Evolutionary conservation across 2,797 vertebrate genomes (phyloP), one percentile per base, ranked within the genome.

Genomic region (Pipistrellus pipistrellus): DNA sequence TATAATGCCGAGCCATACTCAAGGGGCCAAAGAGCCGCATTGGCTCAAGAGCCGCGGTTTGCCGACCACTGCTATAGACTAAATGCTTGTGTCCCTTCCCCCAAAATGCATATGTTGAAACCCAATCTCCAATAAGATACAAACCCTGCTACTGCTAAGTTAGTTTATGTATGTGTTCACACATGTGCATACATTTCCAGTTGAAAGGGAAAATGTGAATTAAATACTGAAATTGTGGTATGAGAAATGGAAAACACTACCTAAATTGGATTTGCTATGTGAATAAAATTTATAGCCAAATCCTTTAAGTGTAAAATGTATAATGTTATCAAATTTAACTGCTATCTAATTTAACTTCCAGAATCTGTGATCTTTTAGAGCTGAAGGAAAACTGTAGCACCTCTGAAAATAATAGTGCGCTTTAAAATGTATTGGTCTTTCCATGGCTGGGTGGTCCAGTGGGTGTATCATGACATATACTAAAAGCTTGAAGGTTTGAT

Each of bases 251-350:
- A 25, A 80, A 87, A 84, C 3, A 48, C 11, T 77, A 1, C 62
- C 2, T 8, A 81, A 2, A 1, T 64, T 59, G 46, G 21, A 83
- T 85, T 85, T 75, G 1, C 9, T 82, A 75, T 91, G 44, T 80
- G 25, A 53, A 77, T 51, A 69, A 80, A 93, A 57, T 53, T 44
- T 44, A 51, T 51, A 55, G 27, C 6, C 0, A 69, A 14, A 25
- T 78, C 21, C 78, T 90, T 91, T 71, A 53, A 71, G 86, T 38
- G 48, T n/a, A 89, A 88, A 91, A 55, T 55, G 23, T 68, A 32
- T 27, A 46, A 73, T 1, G 17, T 62, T 10, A 62, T 55, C 35
- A 93, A 85, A 69, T 73, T n/a, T 44, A 93, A 48, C 57, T 80
- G 4, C 4, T 59, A 17, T 68, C 14, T n/a, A 69, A 90, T 62